Conservation (phyloP, 2,797 vertebrate species). For the Gymnodraco acuticeps region DNA sequence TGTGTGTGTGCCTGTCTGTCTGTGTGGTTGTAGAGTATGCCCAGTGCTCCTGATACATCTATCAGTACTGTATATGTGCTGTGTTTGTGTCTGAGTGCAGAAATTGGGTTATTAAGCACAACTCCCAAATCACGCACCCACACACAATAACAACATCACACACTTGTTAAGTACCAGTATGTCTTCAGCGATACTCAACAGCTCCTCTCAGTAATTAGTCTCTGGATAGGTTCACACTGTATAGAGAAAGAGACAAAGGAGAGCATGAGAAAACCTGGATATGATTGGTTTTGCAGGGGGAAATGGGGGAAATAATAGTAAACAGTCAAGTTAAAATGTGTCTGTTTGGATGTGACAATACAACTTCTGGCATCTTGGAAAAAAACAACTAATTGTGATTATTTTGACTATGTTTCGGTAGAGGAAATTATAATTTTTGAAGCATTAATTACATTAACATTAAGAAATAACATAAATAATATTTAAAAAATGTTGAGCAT, state of each 20-base stretch:
- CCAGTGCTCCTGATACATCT: slow-evolving; percentile 13
- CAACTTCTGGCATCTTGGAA: neutral
- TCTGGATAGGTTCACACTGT: slow-evolving; percentile 39
- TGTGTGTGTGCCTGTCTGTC: neutral
- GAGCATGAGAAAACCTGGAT: slow-evolving; percentile 6
- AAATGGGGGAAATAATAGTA: slow-evolving; percentile 18
- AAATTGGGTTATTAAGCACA: slow-evolving; percentile 52
- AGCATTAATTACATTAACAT: too few species aligned
- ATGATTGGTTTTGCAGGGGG: neutral
- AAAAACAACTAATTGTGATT: too few species aligned
- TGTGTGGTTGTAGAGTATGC: slow-evolving; percentile 5
- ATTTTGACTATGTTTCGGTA: too few species aligned
- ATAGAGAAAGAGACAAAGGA: slow-evolving; percentile 13
- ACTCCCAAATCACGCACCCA: slow-evolving; percentile 2
- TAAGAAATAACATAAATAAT: too few species aligned
- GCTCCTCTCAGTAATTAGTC: slow-evolving; percentile 66
- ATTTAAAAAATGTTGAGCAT: too few species aligned
- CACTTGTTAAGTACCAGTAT: slow-evolving; percentile 30
- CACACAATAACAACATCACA: slow-evolving; percentile 5
- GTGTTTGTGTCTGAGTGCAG: slow-evolving; percentile 58
- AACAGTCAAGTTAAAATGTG: neutral
- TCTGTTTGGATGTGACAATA: slow-evolving; percentile 10
- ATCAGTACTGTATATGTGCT: slow-evolving; percentile 28
- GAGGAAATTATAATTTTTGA: too few species aligned
- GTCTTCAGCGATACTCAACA: slow-evolving; percentile 47